These are phyloP conservation scores for Apodemus speciosus DNA, from an alignment of 2,113 vertebrate genomes.

Conservation along the genomic window DNA sequence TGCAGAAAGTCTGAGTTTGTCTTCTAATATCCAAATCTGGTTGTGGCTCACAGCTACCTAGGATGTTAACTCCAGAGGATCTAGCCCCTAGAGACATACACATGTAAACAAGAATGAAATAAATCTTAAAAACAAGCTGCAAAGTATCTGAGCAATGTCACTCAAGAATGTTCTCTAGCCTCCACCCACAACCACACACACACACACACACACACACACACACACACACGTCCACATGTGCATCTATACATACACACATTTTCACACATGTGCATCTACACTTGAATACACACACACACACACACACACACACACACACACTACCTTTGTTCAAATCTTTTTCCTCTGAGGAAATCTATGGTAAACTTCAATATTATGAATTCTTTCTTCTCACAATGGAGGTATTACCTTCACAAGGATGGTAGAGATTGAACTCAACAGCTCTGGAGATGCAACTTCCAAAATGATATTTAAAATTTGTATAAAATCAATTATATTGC, in stretches of 20 bases:
- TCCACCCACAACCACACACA: no score
- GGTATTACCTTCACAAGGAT: background rate
- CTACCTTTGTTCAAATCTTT: background rate
- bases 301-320: no score
- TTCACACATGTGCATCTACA: background rate
- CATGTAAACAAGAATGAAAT: background rate
- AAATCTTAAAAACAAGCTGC: background rate
- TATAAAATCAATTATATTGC: slow-evolving; percentile 12
- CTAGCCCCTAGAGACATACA: no score
- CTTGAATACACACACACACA: background rate
- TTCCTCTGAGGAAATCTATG: background rate
- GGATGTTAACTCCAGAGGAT: background rate
- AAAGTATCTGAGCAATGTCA: background rate
- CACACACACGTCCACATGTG: background rate
- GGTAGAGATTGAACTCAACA: background rate
- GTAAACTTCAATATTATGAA: background rate
- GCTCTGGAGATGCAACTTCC: background rate
- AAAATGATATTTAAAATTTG: slow-evolving; percentile 6
- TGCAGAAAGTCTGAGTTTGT: background rate
- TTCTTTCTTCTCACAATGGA: background rate
- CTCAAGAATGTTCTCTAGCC: background rate
- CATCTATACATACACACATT: background rate
- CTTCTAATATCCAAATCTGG: background rate
- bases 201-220: background rate
- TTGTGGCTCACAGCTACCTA: background rate